These are phyloP conservation scores for Meandrina meandrites DNA, from an alignment of 92 coral and sea anemone species.

Conservation along the genomic window DNA sequence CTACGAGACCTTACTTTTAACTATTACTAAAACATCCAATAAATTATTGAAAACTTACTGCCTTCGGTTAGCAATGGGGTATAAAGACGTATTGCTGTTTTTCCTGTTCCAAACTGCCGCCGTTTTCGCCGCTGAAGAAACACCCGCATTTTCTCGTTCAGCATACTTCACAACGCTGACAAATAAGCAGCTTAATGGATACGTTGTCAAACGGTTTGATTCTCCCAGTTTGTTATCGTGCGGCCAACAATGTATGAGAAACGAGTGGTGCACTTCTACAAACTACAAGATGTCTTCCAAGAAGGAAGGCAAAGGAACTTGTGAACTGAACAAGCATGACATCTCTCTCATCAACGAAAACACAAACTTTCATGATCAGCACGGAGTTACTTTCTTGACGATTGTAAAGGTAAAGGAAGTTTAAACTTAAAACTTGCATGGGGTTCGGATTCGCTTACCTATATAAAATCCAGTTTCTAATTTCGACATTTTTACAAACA, in stretches of 20 bases:
- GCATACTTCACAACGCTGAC: not conserved
- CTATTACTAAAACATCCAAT: not conserved
- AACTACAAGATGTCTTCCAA: not conserved
- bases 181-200: not conserved
- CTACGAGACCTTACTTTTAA: not conserved
- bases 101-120: not conserved
- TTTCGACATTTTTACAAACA: no score
- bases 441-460: no score
- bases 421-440: no score
- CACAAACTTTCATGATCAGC: not conserved
- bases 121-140: not conserved
- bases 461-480: no score
- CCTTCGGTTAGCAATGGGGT: not conserved
- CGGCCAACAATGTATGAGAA: constrained; percentile 1
- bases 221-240: not conserved
- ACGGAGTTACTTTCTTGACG: not conserved
- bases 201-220: no score
- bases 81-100: not conserved
- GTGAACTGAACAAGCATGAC: not conserved
- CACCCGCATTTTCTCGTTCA: not conserved
- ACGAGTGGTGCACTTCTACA: not conserved
- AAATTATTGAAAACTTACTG: not conserved
- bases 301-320: not conserved
- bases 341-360: not conserved
- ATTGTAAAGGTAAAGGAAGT: not conserved